Base-by-base conservation (phyloP, 2,888 invertebrate species). In the Caenorhabditis panamensis region DNA sequence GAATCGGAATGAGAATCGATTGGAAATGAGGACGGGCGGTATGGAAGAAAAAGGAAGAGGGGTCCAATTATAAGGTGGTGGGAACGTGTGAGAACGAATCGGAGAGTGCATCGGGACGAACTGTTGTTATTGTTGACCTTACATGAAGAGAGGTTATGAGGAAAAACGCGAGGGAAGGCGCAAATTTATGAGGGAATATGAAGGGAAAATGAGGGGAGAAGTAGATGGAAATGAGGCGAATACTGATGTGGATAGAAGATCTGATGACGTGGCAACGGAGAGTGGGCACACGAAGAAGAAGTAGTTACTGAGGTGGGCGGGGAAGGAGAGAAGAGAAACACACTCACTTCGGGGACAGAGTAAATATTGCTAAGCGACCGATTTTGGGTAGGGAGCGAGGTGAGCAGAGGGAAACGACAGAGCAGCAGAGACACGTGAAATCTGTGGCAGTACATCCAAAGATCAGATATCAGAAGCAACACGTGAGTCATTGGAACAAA, bases 311-410 rank as follows among this genome's bases (percentile, higher is more conserved):
- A 36, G 11, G n/a, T n/a, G n/a, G n/a, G n/a, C n/a, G n/a, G 13
- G 9, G 49, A 2, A 26, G 54, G 26, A 16, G 31, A n/a, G 28
- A 4, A 47, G 49, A 24, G 49, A 36, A 68, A 68, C 49, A 31
- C 49, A 68, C 20, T 24, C 31, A 49, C 16, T 58, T 67, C 28
- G 53, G 58, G 59, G 68, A 68, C 58, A 58, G 68, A 68, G 68
- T 59, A 68, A 71, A 71, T 71, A 71, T 71, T 61, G 61, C 69
- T 59, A 36, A 61, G 61, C 69, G 61, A 71, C 59, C 6, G 49
- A 56, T 24, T 24, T 31, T 20, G 13, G 61, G 22, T 20, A 22
- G 36, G 37, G 47, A 41, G 8, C 3, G 37, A 47, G 18, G 61
- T 9, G 24, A n/a, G 24, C 1, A 31, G 36, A 37, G 41, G 18